Base-by-base conservation (phyloP, 92 coral and sea anemone genomes). In the Virgularia gustaviana region DNA sequence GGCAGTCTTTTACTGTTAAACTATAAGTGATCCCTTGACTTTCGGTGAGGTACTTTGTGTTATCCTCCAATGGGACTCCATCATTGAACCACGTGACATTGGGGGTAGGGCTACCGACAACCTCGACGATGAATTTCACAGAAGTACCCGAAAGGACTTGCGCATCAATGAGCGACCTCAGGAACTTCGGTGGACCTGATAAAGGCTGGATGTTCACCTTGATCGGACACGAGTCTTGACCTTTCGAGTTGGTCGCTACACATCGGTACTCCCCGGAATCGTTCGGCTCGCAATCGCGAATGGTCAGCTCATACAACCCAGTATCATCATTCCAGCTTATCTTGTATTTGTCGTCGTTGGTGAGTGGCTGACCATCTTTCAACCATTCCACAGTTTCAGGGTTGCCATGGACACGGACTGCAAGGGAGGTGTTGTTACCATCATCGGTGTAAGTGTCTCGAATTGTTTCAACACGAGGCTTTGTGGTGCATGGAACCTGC, bases 251-350 rank as follows among this genome's bases (percentile, higher is more conserved):
- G 9, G 84, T 84, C 23, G 89, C 88, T n/a, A 81, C 61, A 56
- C 99, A 94, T 0, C 90, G 83, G 74, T 86, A 89, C 29, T 87
- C 96, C 31, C 99, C 96, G 79, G 90, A 95, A 62, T 94, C 99
- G 1, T 79, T 87, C 65, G 88, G 88, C 33, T 89, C 83, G 41
- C 88, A 91, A 54, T 89, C 99, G 43, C 80, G 75, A 57, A 94
- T 78, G 4, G 88, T 89, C 42, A 94, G 83, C 23, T 68, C 75
- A 61, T 68, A 34, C 45, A 83, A 70, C 4, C 94, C 85, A 34
- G 87, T 86, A 28, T 94, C 83, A 25, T 83, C 86, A 16, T 78
- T 89, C n/a, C 83, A 94, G 24, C 81, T 89, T 9, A 89, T 80
- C 68, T 85, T 75, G 71, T 87, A 86, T 36, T 78, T 90, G 34